These are phyloP conservation scores for Etia nguti DNA, from an alignment of 2,113 vertebrate genomes.

Conservation along the genomic window DNA sequence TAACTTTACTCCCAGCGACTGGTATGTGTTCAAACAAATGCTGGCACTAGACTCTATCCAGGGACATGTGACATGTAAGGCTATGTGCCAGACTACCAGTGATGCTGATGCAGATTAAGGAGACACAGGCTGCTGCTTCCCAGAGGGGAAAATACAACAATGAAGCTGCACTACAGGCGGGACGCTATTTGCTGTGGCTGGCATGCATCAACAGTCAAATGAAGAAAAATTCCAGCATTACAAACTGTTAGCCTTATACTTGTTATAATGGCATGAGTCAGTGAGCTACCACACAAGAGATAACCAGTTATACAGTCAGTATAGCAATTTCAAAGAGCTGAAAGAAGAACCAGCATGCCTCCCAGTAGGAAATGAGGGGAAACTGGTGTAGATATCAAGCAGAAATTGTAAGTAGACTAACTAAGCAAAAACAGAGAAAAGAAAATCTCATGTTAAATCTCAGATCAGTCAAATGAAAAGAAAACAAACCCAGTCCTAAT, in stretches of 20 bases:
- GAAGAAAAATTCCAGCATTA: background rate
- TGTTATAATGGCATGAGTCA: background rate
- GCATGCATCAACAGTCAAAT: background rate
- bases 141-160: constrained; percentile 39
- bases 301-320: background rate
- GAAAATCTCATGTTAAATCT: background rate
- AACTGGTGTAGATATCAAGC: background rate
- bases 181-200: constrained; percentile 2
- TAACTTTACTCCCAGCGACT: background rate
- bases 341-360: background rate
- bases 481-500: background rate
- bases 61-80: constrained; percentile 25
- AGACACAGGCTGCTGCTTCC: constrained; percentile 49
- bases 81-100: constrained; percentile 41
- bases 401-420: background rate
- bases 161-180: constrained; percentile 5
- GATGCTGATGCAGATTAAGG: constrained; percentile 51
- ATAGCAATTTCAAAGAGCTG: background rate
- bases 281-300: background rate
- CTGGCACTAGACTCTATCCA: constrained; percentile 7
- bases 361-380: background rate
- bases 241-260: background rate
- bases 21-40: background rate
- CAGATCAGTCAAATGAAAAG: background rate
- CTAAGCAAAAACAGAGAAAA: background rate